A percentile compares a stretch with the other conserved stretches of the same genome.
phyloP scores from a whole-genome alignment of 2,113 vertebrate genomes.

The Talpa occidentalis region DNA sequence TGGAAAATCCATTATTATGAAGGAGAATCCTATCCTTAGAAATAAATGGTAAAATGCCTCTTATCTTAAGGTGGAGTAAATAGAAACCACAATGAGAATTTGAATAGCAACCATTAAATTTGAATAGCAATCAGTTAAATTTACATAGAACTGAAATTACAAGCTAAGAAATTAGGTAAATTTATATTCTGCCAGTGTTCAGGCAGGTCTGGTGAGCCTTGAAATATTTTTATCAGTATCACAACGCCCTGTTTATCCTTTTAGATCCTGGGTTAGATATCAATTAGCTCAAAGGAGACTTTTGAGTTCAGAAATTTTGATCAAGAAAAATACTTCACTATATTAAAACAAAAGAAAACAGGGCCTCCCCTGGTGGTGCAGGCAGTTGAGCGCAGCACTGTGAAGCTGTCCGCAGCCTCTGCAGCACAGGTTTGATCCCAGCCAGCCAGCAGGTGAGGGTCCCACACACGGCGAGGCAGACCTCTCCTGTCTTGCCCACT shows the following conservation, averaged over 20 bases:
- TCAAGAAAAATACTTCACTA: background rate
- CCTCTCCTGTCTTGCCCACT: no score
- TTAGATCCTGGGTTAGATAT: background rate
- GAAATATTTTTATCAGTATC: background rate
- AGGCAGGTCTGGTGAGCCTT: background rate
- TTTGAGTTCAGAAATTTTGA: background rate
- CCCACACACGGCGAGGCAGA: no score
- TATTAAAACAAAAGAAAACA: background rate
- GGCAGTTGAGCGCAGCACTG: no score
- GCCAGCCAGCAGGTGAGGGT: no score
- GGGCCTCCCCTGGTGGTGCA: no score
- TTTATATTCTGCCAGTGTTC: background rate
- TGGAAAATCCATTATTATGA: background rate
- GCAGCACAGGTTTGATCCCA: no score
- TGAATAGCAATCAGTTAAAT: background rate
- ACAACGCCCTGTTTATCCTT: background rate
- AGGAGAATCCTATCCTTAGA: background rate
- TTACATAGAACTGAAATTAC: background rate
- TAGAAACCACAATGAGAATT: background rate
- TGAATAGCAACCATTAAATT: background rate
- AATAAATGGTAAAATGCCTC: background rate
- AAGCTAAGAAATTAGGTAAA: background rate
- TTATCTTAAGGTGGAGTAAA: background rate
- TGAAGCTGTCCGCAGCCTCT: no score
- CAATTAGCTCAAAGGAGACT: background rate